A percentile compares a stretch with the other conserved stretches of the same genome.
Evolutionary conservation across 2,888 invertebrate genomes (phyloP).

Genomic region (Crioceris asparagi): DNA sequence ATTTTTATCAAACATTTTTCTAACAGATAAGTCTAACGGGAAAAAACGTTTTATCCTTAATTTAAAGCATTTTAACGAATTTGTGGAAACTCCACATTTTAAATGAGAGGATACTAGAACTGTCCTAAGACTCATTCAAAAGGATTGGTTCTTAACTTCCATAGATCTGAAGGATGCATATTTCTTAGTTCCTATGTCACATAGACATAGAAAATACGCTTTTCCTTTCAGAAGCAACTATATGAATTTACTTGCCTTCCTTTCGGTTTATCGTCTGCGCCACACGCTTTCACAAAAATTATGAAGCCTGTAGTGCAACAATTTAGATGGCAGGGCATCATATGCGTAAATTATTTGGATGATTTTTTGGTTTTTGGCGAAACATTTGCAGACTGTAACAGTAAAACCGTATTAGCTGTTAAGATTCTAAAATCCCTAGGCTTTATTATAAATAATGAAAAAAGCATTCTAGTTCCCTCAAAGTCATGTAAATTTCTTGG

Average conservation of each 20-base stretch:
- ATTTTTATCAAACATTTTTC: conserved; percentile 18
- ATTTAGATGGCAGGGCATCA: conserved; percentile 12
- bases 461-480: conserved; percentile 14
- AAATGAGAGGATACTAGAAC: conserved; percentile 23
- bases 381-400: conserved; percentile 3
- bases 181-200: conserved; percentile 16
- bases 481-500: conserved; percentile 15
- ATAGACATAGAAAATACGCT: conserved; percentile 17
- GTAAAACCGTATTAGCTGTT: background rate
- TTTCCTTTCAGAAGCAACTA: conserved; percentile 14
- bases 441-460: conserved; percentile 17
- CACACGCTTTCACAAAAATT: conserved; percentile 23
- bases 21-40: conserved; percentile 16
- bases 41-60: conserved; percentile 19
- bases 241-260: conserved; percentile 22
- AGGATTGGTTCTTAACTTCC: conserved; percentile 10
- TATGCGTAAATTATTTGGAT: conserved; percentile 17
- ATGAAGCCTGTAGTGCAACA: conserved; percentile 15
- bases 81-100: conserved; percentile 19
- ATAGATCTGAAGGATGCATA: conserved; percentile 18
- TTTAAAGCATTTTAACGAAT: conserved; percentile 18
- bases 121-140: conserved; percentile 14
- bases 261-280: conserved; percentile 10
- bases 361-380: conserved; percentile 16
- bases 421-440: conserved; percentile 11